Conservation (phyloP, 2,113 vertebrate species). For the Sinocyclocheilus rhinocerous region DNA sequence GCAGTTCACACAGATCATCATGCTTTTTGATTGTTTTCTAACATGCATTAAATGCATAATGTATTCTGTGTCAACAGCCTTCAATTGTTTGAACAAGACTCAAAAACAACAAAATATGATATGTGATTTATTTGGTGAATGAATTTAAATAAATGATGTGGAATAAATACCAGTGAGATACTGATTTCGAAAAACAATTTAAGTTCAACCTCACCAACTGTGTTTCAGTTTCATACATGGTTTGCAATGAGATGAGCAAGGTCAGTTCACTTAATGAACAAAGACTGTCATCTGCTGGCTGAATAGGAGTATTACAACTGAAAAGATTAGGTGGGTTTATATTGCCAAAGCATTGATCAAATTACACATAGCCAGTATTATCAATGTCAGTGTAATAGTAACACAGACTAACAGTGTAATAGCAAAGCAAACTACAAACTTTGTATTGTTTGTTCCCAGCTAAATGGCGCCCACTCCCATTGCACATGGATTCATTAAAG, state of each 20-base stretch:
- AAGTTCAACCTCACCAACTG: not conserved
- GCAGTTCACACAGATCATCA: not conserved
- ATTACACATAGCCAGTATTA: not conserved
- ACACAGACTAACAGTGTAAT: not conserved
- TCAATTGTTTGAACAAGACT: not conserved
- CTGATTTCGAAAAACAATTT: not conserved
- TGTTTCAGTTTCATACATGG: not conserved
- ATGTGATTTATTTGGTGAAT: not conserved
- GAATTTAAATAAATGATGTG: not conserved
- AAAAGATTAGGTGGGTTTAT: not conserved
- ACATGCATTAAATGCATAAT: no score
- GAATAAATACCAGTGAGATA: not conserved
- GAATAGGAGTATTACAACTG: not conserved
- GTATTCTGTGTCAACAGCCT: not conserved
- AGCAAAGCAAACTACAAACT: not conserved
- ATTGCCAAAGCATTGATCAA: not conserved
- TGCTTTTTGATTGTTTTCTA: not conserved
- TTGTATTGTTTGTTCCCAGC: not conserved
- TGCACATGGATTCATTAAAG: not conserved
- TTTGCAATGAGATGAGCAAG: not conserved
- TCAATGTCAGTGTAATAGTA: not conserved
- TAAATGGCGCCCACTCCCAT: not conserved
- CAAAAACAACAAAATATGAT: not conserved
- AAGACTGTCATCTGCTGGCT: conserved; percentile 21
- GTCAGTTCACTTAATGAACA: not conserved